These are phyloP conservation scores for Ceyx melanurus DNA, from an alignment of 2,113 vertebrate species.

Conservation along the genomic window DNA sequence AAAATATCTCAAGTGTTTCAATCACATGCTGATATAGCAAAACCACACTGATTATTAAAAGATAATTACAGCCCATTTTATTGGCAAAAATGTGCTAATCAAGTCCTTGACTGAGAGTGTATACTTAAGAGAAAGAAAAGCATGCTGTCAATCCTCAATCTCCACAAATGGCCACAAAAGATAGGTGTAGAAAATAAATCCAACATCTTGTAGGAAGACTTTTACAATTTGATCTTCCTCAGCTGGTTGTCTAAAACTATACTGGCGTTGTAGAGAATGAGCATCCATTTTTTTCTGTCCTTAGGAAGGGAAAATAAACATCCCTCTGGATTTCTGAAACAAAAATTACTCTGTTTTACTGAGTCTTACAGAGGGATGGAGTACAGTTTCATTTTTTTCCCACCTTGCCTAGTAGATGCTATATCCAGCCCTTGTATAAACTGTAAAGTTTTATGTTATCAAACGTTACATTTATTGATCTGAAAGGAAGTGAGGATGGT, in stretches of 20 bases:
- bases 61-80: conserved; percentile 67
- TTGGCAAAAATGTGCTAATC: conserved; percentile 72
- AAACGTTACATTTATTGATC: not conserved
- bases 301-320: not conserved
- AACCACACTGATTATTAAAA: conserved; percentile 65
- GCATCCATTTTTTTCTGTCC: not conserved
- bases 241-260: not conserved
- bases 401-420: not conserved
- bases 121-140: conserved; percentile 43
- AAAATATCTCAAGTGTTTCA: conserved; percentile 51
- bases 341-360: not conserved
- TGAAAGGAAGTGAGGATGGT: not conserved
- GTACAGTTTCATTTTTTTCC: not conserved
- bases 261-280: not conserved
- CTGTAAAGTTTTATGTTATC: not conserved
- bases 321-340: not conserved
- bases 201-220: not conserved
- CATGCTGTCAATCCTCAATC: not conserved
- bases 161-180: conserved; percentile 5
- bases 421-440: not conserved
- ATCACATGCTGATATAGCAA: conserved; percentile 58
- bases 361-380: not conserved
- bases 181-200: not conserved
- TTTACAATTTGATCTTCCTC: not conserved
- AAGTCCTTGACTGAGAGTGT: conserved; percentile 33